A percentile compares a stretch with the other conserved stretches of the same genome.
These are phyloP conservation scores for Aramus guarauna DNA, from an alignment of 2,113 vertebrate species.

Conservation along the genomic window DNA sequence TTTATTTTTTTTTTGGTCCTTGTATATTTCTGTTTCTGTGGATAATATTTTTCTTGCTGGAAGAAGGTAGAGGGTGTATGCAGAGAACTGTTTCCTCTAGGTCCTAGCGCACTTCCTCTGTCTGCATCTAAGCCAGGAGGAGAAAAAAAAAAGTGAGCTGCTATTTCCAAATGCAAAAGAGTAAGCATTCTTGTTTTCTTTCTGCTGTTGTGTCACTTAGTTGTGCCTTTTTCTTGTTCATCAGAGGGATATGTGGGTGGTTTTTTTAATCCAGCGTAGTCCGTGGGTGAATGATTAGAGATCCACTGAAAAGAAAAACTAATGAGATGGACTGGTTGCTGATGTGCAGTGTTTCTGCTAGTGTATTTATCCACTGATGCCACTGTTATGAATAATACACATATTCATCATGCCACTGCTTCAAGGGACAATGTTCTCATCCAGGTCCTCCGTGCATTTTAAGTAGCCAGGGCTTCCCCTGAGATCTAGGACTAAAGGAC, in stretches of 20 bases:
- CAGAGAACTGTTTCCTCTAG: conserved; percentile 11
- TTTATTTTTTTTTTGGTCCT: background rate
- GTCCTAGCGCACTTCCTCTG: background rate
- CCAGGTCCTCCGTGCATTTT: conserved; percentile 21
- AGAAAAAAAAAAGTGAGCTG: background rate
- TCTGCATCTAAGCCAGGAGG: background rate
- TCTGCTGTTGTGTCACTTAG: background rate
- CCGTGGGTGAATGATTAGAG: background rate
- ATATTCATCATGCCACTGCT: conserved; percentile 7
- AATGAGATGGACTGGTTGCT: background rate
- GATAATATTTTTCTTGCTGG: conserved; percentile 14
- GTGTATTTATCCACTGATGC: background rate
- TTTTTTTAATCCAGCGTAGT: background rate
- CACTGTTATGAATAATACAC: conserved; percentile 52
- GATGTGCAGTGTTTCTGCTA: background rate
- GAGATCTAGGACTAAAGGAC: conserved; percentile 12
- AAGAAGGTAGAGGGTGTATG: conserved; percentile 24
- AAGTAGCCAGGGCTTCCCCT: conserved; percentile 1
- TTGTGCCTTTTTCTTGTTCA: background rate
- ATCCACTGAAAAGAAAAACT: background rate
- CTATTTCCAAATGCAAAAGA: background rate
- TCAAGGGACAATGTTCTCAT: conserved; percentile 13
- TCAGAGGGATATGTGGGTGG: no score
- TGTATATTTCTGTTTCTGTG: conserved; percentile 17
- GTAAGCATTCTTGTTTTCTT: background rate